phyloP scores from a whole-genome alignment of 2,797 vertebrate genomes.

The Ctenosaura bakeri region DNA sequence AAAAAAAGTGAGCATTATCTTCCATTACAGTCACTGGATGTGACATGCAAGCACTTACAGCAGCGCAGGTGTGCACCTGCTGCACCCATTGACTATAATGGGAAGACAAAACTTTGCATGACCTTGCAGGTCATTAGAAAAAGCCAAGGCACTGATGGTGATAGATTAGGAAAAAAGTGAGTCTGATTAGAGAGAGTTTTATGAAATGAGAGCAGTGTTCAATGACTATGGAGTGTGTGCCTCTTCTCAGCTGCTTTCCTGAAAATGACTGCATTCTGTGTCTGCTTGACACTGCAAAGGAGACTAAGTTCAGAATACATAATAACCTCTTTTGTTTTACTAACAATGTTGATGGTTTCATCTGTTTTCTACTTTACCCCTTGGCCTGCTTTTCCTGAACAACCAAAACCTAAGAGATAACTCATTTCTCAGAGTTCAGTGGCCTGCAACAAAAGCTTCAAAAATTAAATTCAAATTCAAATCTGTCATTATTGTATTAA shows the following conservation, averaged over 20 bases:
- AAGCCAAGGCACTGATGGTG: neutral
- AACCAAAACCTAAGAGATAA: neutral
- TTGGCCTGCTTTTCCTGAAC: neutral
- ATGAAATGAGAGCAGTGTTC: neutral
- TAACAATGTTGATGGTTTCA: neutral
- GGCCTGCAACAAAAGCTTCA: neutral
- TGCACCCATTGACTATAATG: no score
- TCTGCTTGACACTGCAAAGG: neutral
- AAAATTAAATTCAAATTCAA: neutral
- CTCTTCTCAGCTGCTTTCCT: neutral
- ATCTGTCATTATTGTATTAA: neutral
- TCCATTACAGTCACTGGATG: no score
- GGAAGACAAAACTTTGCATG: no score
- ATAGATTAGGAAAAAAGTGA: neutral
- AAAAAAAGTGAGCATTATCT: no score
- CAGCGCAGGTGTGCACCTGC: no score
- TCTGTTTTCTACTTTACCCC: neutral
- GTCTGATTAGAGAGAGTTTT: neutral
- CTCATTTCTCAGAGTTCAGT: neutral
- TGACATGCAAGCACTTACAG: no score
- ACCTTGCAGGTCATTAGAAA: neutral
- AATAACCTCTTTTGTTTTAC: neutral
- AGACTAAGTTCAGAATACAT: conserved; percentile 1
- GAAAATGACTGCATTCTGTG: neutral
- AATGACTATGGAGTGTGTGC: no score